A percentile compares a stretch with the other conserved stretches of the same genome.
Evolutionary conservation across 1,140 invertebrate species (phyloP).

Genomic region (Epicauta chinensis): DNA sequence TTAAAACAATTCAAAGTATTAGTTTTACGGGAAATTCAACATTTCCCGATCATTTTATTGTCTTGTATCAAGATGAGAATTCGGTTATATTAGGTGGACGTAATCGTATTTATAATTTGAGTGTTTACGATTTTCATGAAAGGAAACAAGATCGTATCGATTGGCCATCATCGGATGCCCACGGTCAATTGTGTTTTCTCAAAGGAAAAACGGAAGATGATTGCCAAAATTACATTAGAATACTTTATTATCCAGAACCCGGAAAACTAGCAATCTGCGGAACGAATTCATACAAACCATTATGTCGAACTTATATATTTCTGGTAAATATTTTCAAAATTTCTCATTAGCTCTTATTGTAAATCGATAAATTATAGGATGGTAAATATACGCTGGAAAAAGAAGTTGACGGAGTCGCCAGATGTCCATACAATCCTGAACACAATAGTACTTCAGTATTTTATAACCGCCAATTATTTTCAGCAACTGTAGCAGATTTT

Average conservation of each 20-base stretch:
- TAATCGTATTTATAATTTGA: constrained; percentile 76
- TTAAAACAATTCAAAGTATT: constrained; percentile 33
- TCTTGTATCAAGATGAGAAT: constrained; percentile 47
- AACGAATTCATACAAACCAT: constrained; percentile 94
- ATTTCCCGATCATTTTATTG: constrained; percentile 46
- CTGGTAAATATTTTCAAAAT: constrained; percentile 44
- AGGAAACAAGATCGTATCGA: constrained; percentile 50
- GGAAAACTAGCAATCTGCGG: constrained; percentile 85
- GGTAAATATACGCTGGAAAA: constrained; percentile 48
- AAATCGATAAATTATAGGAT: constrained; percentile 40
- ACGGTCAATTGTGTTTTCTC: constrained; percentile 75
- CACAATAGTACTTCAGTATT: constrained; percentile 89
- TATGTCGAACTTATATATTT: constrained; percentile 71
- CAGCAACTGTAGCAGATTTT: constrained; percentile 93
- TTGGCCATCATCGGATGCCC: constrained; percentile 76
- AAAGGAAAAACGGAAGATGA: constrained; percentile 86
- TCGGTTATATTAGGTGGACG: constrained; percentile 51
- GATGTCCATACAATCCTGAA: constrained; percentile 87
- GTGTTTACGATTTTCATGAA: constrained; percentile 63
- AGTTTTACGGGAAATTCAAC: constrained; percentile 35
- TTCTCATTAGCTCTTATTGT: background rate
- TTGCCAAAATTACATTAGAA: constrained; percentile 95
- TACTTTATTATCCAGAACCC: constrained; percentile 65
- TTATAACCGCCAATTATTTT: constrained; percentile 80
- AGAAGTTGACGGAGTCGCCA: constrained; percentile 75